phyloP scores from a whole-genome alignment of 2,888 invertebrate genomes.

The Agrochola lota region DNA sequence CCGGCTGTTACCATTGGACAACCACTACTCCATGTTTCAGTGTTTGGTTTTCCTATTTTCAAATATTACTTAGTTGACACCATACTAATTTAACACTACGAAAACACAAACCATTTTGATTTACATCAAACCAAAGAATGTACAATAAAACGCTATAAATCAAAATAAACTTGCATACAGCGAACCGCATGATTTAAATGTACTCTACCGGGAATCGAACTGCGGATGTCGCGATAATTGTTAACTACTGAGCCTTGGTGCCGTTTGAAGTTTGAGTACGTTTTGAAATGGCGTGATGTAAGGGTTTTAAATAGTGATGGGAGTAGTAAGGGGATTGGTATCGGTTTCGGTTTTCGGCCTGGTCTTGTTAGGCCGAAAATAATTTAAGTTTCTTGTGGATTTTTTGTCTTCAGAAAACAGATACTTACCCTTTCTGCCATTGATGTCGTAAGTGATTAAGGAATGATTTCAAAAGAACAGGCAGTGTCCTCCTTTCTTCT shows the following conservation, averaged over 20 bases:
- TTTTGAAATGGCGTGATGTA: slow-evolving; percentile 42
- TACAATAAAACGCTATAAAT: slow-evolving; percentile 60
- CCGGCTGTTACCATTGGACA: too few relatives aligned
- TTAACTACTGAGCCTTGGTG: slow-evolving; percentile 52
- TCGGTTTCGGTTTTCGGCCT: slow-evolving; percentile 28
- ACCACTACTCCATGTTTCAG: too few relatives aligned
- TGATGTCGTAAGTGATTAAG: too few relatives aligned
- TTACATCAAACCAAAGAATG: slow-evolving; percentile 45
- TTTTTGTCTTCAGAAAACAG: too few relatives aligned
- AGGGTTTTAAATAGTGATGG: slow-evolving; percentile 44
- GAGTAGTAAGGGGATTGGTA: neutral
- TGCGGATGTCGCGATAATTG: slow-evolving; percentile 66
- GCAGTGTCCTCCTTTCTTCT: too few relatives aligned
- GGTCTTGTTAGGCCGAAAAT: neutral
- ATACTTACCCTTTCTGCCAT: too few relatives aligned
- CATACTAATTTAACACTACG: neutral
- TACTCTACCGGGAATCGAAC: slow-evolving; percentile 69
- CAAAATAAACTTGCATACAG: slow-evolving; percentile 51
- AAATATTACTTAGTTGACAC: neutral
- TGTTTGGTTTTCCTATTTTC: neutral
- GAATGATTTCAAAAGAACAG: too few relatives aligned
- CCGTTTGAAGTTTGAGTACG: slow-evolving; percentile 54
- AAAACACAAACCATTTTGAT: slow-evolving; percentile 42
- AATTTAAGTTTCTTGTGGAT: neutral
- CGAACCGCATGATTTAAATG: slow-evolving; percentile 66